Percentiles rank a stretch among this genome's conserved stretches.
Evolutionary conservation across 1,140 invertebrate species (phyloP).

Genomic region (Heliconius melpomene): DNA sequence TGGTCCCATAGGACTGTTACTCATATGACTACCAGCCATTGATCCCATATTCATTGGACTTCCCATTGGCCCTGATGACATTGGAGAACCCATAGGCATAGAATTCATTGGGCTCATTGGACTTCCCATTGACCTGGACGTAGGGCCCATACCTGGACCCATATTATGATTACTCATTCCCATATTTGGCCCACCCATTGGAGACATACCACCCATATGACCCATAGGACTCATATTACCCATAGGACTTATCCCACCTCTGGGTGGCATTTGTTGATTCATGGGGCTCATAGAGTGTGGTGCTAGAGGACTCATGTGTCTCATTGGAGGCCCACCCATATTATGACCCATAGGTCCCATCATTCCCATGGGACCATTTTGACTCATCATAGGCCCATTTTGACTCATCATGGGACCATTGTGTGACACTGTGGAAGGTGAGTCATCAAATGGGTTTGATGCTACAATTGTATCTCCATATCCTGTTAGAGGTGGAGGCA

Average conservation of each 20-base stretch:
- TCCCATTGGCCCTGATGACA: slow-evolving; percentile 86
- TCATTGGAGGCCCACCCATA: slow-evolving; percentile 86
- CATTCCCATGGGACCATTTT: slow-evolving; percentile 82
- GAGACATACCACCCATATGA: slow-evolving; percentile 80
- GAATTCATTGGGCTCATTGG: slow-evolving; percentile 87
- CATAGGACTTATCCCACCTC: slow-evolving; percentile 85
- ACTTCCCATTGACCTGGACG: slow-evolving; percentile 82
- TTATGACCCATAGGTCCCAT: slow-evolving; percentile 82
- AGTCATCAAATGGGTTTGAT: slow-evolving; percentile 97
- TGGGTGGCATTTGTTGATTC: slow-evolving; percentile 83
- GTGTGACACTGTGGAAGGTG: slow-evolving; percentile 84
- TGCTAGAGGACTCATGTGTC: slow-evolving; percentile 85
- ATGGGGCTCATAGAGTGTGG: slow-evolving; percentile 85
- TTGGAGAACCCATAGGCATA: slow-evolving; percentile 86
- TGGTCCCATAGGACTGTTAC: slow-evolving; percentile 84
- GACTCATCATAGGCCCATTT: slow-evolving; percentile 81
- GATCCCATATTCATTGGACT: slow-evolving; percentile 85
- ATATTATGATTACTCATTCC: slow-evolving; percentile 80
- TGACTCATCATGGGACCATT: slow-evolving; percentile 84
- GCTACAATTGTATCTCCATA: slow-evolving; percentile 97
- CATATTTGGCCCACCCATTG: slow-evolving; percentile 81
- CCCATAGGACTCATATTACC: slow-evolving; percentile 86
- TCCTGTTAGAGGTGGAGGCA: slow-evolving; percentile 91
- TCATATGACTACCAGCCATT: slow-evolving; percentile 82
- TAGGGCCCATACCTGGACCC: slow-evolving; percentile 81